Evolutionary conservation across 2,113 vertebrate genomes (phyloP).

Genomic region (Arvicanthis niloticus): DNA sequence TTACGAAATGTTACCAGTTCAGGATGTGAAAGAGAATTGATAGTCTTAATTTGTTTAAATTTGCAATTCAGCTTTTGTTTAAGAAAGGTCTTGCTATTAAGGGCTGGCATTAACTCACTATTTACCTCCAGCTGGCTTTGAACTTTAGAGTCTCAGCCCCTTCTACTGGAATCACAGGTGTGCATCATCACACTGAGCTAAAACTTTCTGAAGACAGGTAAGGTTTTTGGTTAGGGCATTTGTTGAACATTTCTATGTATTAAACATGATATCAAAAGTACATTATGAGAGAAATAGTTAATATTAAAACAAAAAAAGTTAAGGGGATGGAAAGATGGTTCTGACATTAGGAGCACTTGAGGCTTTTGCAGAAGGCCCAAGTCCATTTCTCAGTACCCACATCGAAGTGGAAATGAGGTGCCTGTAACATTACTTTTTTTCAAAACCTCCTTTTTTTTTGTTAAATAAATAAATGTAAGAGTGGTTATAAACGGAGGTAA

Average conservation of each 20-base stretch:
- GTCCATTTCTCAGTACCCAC: neutral
- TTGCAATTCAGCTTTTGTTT: neutral
- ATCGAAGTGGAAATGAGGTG: neutral
- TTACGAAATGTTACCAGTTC: slow-evolving; percentile 3
- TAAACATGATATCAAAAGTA: neutral
- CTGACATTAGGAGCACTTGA: neutral
- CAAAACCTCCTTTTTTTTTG: too few relatives aligned
- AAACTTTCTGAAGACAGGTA: neutral
- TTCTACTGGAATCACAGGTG: neutral
- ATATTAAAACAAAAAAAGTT: neutral
- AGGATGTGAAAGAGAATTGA: neutral
- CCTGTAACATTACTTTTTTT: too few relatives aligned
- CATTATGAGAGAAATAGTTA: neutral
- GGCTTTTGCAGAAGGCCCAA: neutral
- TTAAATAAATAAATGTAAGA: too few relatives aligned
- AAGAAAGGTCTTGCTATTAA: neutral
- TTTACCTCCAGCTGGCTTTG: neutral
- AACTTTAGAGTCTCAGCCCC: neutral
- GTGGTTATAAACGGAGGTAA: too few relatives aligned
- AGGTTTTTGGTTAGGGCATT: neutral
- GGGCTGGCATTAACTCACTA: neutral
- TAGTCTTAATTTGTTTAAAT: slow-evolving; percentile 37
- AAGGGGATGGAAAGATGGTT: neutral
- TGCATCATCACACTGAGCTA: neutral
- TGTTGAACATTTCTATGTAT: slow-evolving; percentile 6